Evolutionary conservation across 1,140 invertebrate genomes (phyloP).

Genomic region (Hermetia illucens): DNA sequence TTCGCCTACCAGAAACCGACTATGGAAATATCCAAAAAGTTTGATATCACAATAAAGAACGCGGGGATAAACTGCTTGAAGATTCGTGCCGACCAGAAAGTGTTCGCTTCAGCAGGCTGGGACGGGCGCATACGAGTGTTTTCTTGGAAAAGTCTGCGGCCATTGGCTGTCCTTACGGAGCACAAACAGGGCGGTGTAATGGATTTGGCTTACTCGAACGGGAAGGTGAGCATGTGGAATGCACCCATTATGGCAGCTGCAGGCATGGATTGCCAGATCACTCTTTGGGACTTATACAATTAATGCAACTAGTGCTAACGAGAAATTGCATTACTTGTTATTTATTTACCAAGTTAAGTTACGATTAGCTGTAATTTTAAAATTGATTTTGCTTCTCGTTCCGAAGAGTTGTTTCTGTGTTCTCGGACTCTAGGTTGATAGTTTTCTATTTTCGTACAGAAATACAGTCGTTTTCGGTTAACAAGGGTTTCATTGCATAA

Average conservation of each 20-base stretch:
- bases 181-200: constrained; percentile 47
- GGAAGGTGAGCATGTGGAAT: constrained; percentile 45
- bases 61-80: constrained; percentile 53
- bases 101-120: constrained; percentile 61
- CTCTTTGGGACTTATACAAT: constrained; percentile 62
- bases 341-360: no score
- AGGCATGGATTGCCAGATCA: constrained; percentile 52
- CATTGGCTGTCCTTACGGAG: constrained; percentile 57
- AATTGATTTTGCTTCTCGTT: no score
- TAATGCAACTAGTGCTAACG: no score
- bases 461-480: no score
- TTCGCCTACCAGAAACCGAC: constrained; percentile 37
- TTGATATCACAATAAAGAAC: constrained; percentile 48
- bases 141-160: constrained; percentile 59
- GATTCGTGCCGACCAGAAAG: constrained; percentile 54
- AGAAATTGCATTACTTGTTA: no score
- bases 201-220: constrained; percentile 49
- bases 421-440: no score
- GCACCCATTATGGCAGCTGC: constrained; percentile 57
- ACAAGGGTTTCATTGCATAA: no score
- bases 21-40: constrained; percentile 40
- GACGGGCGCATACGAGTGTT: constrained; percentile 62
- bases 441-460: no score
- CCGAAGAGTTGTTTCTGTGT: no score
- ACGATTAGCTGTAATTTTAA: no score